Base-by-base conservation (phyloP, 2,797 vertebrate genomes). In the Prunella strophiata region DNA sequence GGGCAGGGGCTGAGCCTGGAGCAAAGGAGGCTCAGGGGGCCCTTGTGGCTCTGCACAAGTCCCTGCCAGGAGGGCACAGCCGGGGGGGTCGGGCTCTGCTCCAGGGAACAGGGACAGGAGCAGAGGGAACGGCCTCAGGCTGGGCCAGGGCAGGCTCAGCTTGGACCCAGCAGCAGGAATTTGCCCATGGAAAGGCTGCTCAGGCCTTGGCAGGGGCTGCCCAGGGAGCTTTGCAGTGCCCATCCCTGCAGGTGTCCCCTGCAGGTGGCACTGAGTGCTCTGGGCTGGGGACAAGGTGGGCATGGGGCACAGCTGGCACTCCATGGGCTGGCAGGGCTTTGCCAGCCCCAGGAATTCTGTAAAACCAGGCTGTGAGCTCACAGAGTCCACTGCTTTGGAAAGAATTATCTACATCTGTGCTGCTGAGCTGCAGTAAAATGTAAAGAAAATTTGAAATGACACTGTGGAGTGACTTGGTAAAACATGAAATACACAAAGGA, bases 241-340 rank as follows among this genome's bases (percentile, higher is more conserved):
- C 34, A 34, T 34, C 34, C 34, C 34, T 34, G 34, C 34, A 34
- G 34, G 34, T 34, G 34, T 34, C 34, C 34, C 34, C 34, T 34
- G 34, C 34, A 34, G 34, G 34, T 34, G 34, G 34, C 34, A 34
- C 34, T 34, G 73, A 76, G 82, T 1, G 71, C 81, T 58, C 71
- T 75, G 82, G 82, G 62, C 52, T 45, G 62, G 71, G 25, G 47
- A 51, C 74, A 76, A 14, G 58, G 47, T 42, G 74, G 36, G 3
- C 19, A 30, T 5, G 11, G 66, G 72, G 55, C 13, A 27, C 54
- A 55, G 54, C 32, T 26, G 50, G 67, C 7, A 3, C 42, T n/a
- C 0, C 11, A 0, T 14, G 67, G n/a, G 7, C 76, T 59, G 52
- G 47, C 4, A 52, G n/a, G 38, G 45, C 11, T 88, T 13, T 19